A percentile compares a stretch with the other conserved stretches of the same genome.
phyloP scores from a whole-genome alignment of 2,888 invertebrate species.

The Diarsia rubi region DNA sequence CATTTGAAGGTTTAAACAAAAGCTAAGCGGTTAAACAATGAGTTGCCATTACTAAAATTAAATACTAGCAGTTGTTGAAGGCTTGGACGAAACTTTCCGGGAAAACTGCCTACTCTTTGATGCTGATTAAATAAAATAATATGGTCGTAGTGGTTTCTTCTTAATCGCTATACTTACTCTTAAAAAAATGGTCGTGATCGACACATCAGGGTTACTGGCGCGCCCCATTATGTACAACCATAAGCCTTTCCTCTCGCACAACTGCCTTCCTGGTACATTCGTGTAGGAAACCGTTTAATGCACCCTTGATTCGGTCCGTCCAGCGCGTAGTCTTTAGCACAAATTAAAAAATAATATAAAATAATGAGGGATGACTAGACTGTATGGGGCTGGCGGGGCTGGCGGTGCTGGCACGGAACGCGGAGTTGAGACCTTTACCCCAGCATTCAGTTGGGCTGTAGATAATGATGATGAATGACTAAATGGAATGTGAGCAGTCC shows the following conservation, averaged over 20 bases:
- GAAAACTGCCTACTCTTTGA: conserved; percentile 16
- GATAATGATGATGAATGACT: not conserved
- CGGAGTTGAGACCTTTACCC: not conserved
- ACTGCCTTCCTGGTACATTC: not conserved
- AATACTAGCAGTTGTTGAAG: conserved; percentile 25
- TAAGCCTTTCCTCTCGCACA: not conserved
- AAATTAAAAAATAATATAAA: not conserved
- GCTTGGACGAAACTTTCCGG: conserved; percentile 45
- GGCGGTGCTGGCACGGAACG: not conserved
- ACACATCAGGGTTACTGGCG: not conserved
- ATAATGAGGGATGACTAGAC: not conserved
- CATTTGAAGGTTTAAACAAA: conserved; percentile 29
- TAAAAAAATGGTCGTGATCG: not conserved
- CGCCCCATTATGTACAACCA: not conserved
- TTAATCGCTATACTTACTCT: not conserved
- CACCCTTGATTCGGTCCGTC: not conserved
- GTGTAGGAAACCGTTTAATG: not conserved
- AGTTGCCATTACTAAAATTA: conserved; percentile 22
- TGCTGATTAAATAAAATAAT: conserved; percentile 1
- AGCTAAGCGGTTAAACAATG: conserved; percentile 32
- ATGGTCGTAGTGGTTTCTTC: not conserved
- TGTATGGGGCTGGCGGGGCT: not conserved
- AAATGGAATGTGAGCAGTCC: not conserved
- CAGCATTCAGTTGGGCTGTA: not conserved
- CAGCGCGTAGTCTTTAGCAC: not conserved